Conservation (phyloP, 2,888 invertebrate genomes). For the Trilocha varians region DNA sequence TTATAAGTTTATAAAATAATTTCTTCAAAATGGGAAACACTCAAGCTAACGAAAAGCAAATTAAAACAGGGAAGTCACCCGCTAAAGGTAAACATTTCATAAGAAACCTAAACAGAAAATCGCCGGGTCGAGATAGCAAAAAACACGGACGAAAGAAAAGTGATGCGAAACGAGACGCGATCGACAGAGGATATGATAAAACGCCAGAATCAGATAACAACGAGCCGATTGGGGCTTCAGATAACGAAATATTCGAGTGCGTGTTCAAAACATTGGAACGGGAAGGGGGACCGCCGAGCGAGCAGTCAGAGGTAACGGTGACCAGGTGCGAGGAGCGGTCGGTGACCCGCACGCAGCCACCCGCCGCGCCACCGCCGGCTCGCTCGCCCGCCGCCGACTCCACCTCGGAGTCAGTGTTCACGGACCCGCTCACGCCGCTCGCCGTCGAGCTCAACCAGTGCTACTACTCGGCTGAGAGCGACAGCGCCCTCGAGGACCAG, state of each 20-base stretch:
- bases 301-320: constrained; percentile 62
- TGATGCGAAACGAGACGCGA: constrained; percentile 44
- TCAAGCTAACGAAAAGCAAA: constrained; percentile 66
- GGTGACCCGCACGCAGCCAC: constrained; percentile 56
- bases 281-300: constrained; percentile 43
- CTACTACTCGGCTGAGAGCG: constrained; percentile 76
- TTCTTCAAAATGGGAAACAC: constrained; percentile 64
- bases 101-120: constrained; percentile 61
- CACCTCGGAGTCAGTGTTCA: constrained; percentile 83
- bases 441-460: constrained; percentile 77
- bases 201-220: constrained; percentile 65
- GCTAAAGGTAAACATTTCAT: constrained; percentile 72
- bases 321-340: constrained; percentile 48
- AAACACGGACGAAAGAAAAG: constrained; percentile 58
- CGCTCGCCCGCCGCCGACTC: constrained; percentile 72
- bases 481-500: constrained; percentile 55
- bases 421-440: constrained; percentile 78
- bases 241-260: constrained; percentile 67
- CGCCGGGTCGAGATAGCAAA: constrained; percentile 53
- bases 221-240: constrained; percentile 56
- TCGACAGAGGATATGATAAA: constrained; percentile 58
- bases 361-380: constrained; percentile 28
- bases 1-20: not conserved
- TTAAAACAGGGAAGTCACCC: constrained; percentile 70
- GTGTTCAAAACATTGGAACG: constrained; percentile 44